Evolutionary conservation across 1,140 invertebrate species (phyloP), one percentile per base, ranked within the genome.

Genomic region (Gonatopus flavifemur): DNA sequence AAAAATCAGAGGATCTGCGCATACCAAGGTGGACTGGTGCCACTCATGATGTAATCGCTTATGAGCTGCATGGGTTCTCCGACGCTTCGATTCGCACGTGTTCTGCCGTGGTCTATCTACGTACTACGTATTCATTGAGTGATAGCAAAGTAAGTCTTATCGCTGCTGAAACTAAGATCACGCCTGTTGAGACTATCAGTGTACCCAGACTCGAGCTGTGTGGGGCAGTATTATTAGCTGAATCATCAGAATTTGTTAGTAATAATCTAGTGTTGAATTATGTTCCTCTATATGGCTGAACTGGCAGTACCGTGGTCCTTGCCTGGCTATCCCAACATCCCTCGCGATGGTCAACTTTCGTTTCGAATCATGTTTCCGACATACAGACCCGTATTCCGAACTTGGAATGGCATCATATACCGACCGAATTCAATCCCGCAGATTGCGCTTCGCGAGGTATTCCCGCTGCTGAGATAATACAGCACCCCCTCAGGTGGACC

Each of bases 21-120:
- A n/a, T n/a, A n/a, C n/a, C n/a, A n/a, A n/a, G n/a, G n/a, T n/a
- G n/a, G n/a, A n/a, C n/a, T n/a, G n/a, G n/a, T n/a, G n/a, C n/a
- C n/a, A n/a, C n/a, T n/a, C n/a, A n/a, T n/a, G n/a, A n/a, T n/a
- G n/a, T n/a, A n/a, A n/a, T n/a, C 0, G 37, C 52, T n/a, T n/a
- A n/a, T 13, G 31, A 57, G 18, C 10, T 55, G 0, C 47, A 46
- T 24, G 58, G 54, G 4, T 61, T n/a, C n/a, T n/a, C n/a, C n/a
- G n/a, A n/a, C n/a, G n/a, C n/a, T n/a, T n/a, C n/a, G n/a, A n/a
- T n/a, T 55, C 38, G 38, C 47, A 12, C 54, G 0, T 39, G 46
- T n/a, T 44, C 43, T 0, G 48, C 51, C 0, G 49, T 38, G 8
- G 5, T 55, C 0, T 55, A 52, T 21, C 12, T 55, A n/a, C 49